Conservation (phyloP, 1,140 invertebrate species). For the Anastrepha ludens region DNA sequence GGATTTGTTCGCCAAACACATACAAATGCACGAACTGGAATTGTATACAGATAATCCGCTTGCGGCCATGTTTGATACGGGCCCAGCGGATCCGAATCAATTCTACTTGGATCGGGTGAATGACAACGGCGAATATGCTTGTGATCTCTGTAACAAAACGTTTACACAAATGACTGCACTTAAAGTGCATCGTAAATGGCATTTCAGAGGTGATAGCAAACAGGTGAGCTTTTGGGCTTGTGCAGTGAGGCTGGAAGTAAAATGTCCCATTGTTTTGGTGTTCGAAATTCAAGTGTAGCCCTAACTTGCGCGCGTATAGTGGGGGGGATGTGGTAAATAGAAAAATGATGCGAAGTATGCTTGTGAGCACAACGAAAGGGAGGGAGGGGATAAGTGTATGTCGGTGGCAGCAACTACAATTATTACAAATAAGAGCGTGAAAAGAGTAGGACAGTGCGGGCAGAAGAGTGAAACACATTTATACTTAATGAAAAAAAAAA, state of each 20-base stretch:
- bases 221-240: constrained; percentile 74
- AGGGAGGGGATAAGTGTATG: too few species aligned
- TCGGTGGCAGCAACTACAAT: too few species aligned
- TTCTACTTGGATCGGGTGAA: constrained; percentile 71
- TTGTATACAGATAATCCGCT: constrained; percentile 72
- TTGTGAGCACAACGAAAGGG: too few species aligned
- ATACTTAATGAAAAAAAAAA: too few species aligned
- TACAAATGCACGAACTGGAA: constrained; percentile 71
- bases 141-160: constrained; percentile 73
- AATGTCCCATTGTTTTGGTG: constrained; percentile 58
- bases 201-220: constrained; percentile 75
- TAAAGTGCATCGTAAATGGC: constrained; percentile 75
- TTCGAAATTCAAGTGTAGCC: constrained; percentile 37
- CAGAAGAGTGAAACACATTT: too few species aligned
- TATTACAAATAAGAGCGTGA: too few species aligned
- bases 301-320: neutral
- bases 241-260: constrained; percentile 68
- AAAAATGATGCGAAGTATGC: too few species aligned
- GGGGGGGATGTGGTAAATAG: too few species aligned
- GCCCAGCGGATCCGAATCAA: constrained; percentile 69
- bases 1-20: constrained; percentile 71
- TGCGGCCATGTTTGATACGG: constrained; percentile 73
- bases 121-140: constrained; percentile 72
- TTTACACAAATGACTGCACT: constrained; percentile 73
- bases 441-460: too few species aligned